phyloP scores from a whole-genome alignment of 35 echinoderm and acorn worm genomes.

The Ophiothrix spiculata region DNA sequence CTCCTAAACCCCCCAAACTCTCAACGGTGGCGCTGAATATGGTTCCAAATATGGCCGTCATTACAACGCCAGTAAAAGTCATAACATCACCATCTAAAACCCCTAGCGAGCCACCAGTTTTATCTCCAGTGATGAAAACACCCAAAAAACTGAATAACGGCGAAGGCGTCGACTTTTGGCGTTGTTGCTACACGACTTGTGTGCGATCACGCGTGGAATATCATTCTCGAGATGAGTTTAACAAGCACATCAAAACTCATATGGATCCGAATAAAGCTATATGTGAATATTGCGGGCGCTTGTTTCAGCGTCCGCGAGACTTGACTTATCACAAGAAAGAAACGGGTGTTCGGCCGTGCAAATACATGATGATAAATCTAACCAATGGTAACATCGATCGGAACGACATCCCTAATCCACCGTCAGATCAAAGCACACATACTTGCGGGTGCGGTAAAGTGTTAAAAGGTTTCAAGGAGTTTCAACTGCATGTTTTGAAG shows the following conservation, averaged over 20 bases:
- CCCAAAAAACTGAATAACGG: background rate
- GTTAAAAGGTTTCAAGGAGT: background rate
- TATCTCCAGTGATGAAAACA: no score
- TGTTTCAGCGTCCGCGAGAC: background rate
- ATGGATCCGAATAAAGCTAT: background rate
- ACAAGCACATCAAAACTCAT: background rate
- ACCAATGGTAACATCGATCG: no score
- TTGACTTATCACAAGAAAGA: background rate
- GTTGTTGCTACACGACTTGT: background rate
- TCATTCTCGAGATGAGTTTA: background rate
- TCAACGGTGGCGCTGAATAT: background rate
- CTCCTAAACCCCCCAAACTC: background rate
- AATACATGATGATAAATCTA: no score
- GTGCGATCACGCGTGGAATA: background rate
- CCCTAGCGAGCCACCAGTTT: background rate
- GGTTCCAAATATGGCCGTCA: background rate
- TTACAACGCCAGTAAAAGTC: background rate
- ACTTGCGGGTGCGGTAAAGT: background rate
- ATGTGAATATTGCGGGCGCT: background rate
- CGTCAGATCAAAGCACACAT: no score
- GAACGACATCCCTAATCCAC: no score
- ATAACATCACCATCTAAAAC: background rate
- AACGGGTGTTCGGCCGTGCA: background rate
- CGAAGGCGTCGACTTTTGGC: background rate
- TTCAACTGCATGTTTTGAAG: background rate